Conservation (phyloP, 2,888 invertebrate species). For the Drosophila percnosoma region DNA sequence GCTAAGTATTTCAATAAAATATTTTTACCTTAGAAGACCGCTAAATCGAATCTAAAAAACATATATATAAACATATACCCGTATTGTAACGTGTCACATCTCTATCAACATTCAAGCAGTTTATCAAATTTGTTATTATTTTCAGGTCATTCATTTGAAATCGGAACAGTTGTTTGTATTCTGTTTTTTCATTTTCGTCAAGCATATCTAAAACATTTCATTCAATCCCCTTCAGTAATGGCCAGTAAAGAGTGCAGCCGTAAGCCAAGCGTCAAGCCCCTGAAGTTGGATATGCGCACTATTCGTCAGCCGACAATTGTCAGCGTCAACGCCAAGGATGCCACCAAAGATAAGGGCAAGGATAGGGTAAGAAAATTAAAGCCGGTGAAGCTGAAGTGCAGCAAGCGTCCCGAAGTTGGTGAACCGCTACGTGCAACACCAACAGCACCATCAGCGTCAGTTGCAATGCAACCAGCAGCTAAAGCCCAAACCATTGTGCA, state of each 20-base stretch:
- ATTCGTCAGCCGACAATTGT: slow-evolving; percentile 18
- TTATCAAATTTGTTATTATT: neutral
- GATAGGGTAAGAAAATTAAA: slow-evolving; percentile 36
- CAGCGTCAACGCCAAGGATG: slow-evolving; percentile 36
- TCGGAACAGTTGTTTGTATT: slow-evolving; percentile 25
- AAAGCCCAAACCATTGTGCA: slow-evolving; percentile 14
- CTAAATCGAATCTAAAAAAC: neutral
- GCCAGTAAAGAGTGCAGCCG: slow-evolving; percentile 34
- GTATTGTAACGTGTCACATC: slow-evolving; percentile 1
- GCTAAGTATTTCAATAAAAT: neutral
- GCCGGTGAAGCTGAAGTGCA: neutral
- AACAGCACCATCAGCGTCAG: neutral
- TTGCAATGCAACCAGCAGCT: neutral
- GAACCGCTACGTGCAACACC: slow-evolving; percentile 11
- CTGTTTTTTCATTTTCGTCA: slow-evolving; percentile 30
- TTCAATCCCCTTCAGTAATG: slow-evolving; percentile 22
- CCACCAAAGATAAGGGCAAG: slow-evolving; percentile 29
- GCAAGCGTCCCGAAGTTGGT: slow-evolving; percentile 25
- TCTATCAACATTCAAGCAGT: slow-evolving; percentile 18
- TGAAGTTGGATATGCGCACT: slow-evolving; percentile 29
- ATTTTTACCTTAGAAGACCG: neutral
- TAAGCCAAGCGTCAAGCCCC: slow-evolving; percentile 37
- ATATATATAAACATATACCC: neutral
- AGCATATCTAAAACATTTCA: slow-evolving; percentile 23
- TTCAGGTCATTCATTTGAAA: slow-evolving; percentile 14